Percentiles rank a stretch among this genome's conserved stretches.
These are phyloP conservation scores for Heterodera filipjevi DNA, from an alignment of 2,888 invertebrate genomes.

Conservation along the genomic window DNA sequence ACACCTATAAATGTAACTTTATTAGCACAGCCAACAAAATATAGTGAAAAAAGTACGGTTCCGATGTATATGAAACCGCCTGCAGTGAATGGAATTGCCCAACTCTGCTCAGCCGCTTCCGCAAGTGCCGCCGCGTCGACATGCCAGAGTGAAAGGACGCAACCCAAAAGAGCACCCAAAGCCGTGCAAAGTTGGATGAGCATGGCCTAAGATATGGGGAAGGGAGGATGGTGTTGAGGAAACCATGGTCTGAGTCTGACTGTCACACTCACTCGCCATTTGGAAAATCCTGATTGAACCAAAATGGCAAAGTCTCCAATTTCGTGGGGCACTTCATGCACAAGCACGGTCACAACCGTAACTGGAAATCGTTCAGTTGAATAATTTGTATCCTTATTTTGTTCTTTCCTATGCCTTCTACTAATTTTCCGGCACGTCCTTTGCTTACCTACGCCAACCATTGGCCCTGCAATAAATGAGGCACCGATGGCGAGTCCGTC, in stretches of 20 bases:
- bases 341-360: constrained; percentile 90
- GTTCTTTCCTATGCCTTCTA: background rate
- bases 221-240: background rate
- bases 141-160: constrained; percentile 58
- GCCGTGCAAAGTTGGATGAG: constrained; percentile 89
- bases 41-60: constrained; percentile 71
- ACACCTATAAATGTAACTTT: constrained; percentile 69
- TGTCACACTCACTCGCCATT: constrained; percentile 66
- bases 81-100: constrained; percentile 84
- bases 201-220: constrained; percentile 77
- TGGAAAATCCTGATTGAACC: constrained; percentile 91
- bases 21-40: background rate
- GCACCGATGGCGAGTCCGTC: constrained; percentile 99
- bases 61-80: constrained; percentile 97
- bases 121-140: constrained; percentile 60
- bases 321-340: constrained; percentile 99
- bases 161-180: constrained; percentile 86
- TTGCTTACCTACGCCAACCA: constrained; percentile 54
- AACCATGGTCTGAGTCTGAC: background rate
- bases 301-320: constrained; percentile 99
- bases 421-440: background rate
- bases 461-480: constrained; percentile 70
- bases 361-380: constrained; percentile 69
- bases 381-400: background rate
- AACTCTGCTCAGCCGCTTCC: constrained; percentile 75